phyloP scores from a whole-genome alignment of 1,140 invertebrate species.

The Meloidogyne floridensis region DNA sequence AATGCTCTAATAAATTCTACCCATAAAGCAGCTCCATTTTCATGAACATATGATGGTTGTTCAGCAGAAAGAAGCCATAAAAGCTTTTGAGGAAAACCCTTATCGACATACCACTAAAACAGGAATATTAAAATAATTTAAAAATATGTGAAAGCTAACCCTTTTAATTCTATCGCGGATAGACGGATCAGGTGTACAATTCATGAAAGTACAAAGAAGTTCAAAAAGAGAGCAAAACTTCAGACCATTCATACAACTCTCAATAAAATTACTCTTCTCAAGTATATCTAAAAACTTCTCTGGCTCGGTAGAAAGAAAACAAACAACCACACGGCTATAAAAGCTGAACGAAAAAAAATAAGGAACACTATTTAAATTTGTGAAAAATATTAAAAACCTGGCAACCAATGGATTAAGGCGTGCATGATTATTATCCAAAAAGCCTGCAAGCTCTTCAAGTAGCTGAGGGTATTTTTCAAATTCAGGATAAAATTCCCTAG shows the following conservation, averaged over 20 bases:
- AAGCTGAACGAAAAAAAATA: conserved; percentile 26
- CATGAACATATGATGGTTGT: conserved; percentile 39
- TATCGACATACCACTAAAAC: conserved; percentile 43
- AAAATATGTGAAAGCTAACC: conserved; percentile 15
- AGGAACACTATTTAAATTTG: background rate
- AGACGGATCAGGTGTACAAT: conserved; percentile 41
- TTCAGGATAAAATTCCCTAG: conserved; percentile 35
- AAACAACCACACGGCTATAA: conserved; percentile 35
- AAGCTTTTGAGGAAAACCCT: conserved; percentile 31
- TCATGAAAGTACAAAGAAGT: conserved; percentile 37
- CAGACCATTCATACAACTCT: conserved; percentile 25
- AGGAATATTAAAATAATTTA: background rate
- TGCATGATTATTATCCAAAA: conserved; percentile 8
- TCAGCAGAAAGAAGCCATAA: conserved; percentile 22
- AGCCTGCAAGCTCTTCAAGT: conserved; percentile 16
- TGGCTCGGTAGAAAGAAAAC: conserved; percentile 42
- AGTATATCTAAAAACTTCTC: conserved; percentile 34
- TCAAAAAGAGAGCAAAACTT: conserved; percentile 41
- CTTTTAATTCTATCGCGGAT: conserved; percentile 35
- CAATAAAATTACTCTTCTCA: conserved; percentile 41
- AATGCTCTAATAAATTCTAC: conserved; percentile 43
- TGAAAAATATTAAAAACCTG: background rate
- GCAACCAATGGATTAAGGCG: conserved; percentile 36
- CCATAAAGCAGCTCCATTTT: conserved; percentile 40
- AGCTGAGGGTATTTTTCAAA: conserved; percentile 32